Conservation (phyloP, 2,113 vertebrate genomes). For the Amblyopsis rosae region DNA sequence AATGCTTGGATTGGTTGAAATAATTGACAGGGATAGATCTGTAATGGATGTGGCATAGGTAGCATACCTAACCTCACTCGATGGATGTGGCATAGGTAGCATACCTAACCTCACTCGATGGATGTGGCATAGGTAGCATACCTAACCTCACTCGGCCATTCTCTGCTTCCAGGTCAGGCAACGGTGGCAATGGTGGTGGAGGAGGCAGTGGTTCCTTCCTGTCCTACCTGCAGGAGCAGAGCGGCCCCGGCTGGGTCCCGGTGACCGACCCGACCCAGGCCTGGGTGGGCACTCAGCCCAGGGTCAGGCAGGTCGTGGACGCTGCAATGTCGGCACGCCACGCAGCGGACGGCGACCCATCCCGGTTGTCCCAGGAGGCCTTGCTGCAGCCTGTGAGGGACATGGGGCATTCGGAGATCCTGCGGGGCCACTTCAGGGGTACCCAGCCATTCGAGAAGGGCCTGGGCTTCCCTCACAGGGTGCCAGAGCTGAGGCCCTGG, state of each 20-base stretch:
- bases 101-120: slow-evolving; percentile 32
- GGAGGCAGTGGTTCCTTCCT: slow-evolving; percentile 68
- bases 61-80: no score
- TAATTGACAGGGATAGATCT: no score
- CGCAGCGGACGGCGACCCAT: slow-evolving; percentile 65
- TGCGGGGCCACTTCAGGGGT: slow-evolving; percentile 77
- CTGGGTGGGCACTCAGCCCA: slow-evolving; percentile 72
- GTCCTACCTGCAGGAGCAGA: slow-evolving; percentile 80
- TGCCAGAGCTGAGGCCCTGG: slow-evolving; percentile 74
- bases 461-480: slow-evolving; percentile 77
- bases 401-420: slow-evolving; percentile 79
- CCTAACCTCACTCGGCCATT: slow-evolving; percentile 43
- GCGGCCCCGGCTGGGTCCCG: slow-evolving; percentile 71
- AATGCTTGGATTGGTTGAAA: no score
- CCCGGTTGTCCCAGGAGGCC: slow-evolving; percentile 72
- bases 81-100: no score
- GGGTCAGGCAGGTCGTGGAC: slow-evolving; percentile 70
- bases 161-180: slow-evolving; percentile 66
- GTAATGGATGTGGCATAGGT: no score
- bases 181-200: slow-evolving; percentile 32
- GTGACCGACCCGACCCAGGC: slow-evolving; percentile 68
- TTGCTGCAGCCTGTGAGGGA: slow-evolving; percentile 79
- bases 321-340: slow-evolving; percentile 70
- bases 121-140: no score
- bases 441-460: slow-evolving; percentile 82